Evolutionary conservation across 2,797 vertebrate species (phyloP).

Genomic region (Perodicticus potto): DNA sequence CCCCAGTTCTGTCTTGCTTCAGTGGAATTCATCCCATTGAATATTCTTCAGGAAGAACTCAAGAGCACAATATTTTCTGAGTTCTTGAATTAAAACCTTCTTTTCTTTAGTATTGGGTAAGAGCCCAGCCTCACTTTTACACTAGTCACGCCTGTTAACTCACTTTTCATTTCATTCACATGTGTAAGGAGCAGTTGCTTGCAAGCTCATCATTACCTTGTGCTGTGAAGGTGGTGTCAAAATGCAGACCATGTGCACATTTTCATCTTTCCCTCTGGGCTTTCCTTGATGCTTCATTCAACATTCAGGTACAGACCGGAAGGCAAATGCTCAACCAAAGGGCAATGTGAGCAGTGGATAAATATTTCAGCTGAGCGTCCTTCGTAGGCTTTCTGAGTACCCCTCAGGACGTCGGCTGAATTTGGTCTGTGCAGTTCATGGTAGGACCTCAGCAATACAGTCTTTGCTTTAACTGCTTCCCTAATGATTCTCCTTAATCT

Average conservation of each 20-base stretch:
- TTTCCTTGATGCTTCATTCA: background rate
- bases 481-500: background rate
- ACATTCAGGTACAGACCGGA: constrained; percentile 31
- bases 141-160: background rate
- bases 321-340: background rate
- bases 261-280: background rate
- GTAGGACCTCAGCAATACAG: background rate
- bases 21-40: background rate
- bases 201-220: background rate
- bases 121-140: background rate
- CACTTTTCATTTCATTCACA: constrained; percentile 1
- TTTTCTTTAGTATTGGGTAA: background rate
- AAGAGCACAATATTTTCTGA: background rate
- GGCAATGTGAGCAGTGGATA: background rate
- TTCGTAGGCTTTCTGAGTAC: background rate
- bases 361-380: constrained; percentile 6
- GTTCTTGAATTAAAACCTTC: background rate
- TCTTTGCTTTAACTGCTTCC: background rate
- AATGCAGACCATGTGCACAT: background rate
- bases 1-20: background rate
- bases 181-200: background rate
- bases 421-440: background rate
- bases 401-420: background rate
- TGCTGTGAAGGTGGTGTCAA: background rate
- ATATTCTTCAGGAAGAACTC: background rate